Conservation (phyloP, 1,140 invertebrate species). For the Apis florea region DNA sequence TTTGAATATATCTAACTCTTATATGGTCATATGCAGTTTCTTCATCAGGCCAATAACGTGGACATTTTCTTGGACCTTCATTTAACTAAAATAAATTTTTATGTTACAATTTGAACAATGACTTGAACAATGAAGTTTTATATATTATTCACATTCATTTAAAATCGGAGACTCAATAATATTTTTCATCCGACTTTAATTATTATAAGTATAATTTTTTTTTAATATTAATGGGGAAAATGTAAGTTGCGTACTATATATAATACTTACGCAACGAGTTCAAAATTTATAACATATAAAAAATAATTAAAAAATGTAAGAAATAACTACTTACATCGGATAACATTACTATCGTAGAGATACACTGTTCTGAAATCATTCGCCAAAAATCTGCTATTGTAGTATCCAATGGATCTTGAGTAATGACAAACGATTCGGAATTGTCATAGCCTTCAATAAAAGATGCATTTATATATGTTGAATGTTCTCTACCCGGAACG, state of each 20-base stretch:
- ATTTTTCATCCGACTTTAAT: conserved; percentile 40
- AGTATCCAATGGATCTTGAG: conserved; percentile 94
- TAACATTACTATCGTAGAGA: conserved; percentile 95
- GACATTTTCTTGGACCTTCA: conserved; percentile 89
- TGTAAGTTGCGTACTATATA: conserved; percentile 47
- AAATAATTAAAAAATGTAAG: neutral
- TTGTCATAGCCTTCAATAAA: conserved; percentile 98
- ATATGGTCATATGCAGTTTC: conserved; percentile 91
- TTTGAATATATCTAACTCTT: conserved; percentile 91
- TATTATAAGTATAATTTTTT: neutral
- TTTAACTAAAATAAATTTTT: conserved; percentile 80
- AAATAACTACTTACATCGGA: conserved; percentile 86
- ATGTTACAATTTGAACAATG: conserved; percentile 12
- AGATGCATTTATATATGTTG: conserved; percentile 98
- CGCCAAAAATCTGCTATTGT: conserved; percentile 97
- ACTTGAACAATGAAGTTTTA: neutral
- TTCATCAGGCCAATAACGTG: conserved; percentile 95
- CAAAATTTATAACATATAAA: neutral
- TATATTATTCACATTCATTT: neutral
- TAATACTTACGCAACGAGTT: conserved; percentile 43
- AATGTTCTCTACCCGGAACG: conserved; percentile 90
- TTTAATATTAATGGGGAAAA: neutral
- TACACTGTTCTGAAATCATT: conserved; percentile 96
- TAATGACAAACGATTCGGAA: conserved; percentile 95
- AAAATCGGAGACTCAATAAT: conserved; percentile 38